These are phyloP conservation scores for Drosophila infuscata DNA, from an alignment of 2,888 invertebrate species.

Conservation along the genomic window DNA sequence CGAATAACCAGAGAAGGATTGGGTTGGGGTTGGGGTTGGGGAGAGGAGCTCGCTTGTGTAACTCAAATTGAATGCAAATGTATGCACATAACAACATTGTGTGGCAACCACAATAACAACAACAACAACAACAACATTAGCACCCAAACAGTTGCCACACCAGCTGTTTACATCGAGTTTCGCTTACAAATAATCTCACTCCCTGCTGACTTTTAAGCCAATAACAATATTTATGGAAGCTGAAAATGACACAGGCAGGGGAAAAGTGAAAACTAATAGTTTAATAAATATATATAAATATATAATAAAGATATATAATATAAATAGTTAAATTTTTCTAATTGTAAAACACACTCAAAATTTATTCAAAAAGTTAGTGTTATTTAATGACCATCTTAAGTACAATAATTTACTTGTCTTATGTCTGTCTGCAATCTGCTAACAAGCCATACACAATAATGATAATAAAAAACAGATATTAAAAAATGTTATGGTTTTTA, in stretches of 20 bases:
- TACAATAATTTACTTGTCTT: not conserved
- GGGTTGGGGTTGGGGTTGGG: not conserved
- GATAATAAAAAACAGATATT: not conserved
- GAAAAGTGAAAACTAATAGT: not conserved
- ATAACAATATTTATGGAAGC: conserved; percentile 43
- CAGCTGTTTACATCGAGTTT: conserved; percentile 51
- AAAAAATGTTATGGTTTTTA: conserved; percentile 1
- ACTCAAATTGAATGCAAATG: conserved; percentile 64
- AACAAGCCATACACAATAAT: not conserved
- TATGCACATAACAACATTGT: conserved; percentile 52
- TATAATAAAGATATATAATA: no score
- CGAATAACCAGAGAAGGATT: conserved; percentile 14
- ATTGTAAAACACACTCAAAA: not conserved
- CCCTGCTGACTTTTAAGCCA: conserved; percentile 48
- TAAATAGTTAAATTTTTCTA: not conserved
- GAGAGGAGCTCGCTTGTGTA: conserved; percentile 23
- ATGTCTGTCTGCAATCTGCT: not conserved
- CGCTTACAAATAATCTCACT: conserved; percentile 31
- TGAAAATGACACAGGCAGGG: conserved; percentile 3
- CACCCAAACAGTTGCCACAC: conserved; percentile 37
- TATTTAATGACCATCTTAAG: not conserved
- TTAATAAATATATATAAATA: no score
- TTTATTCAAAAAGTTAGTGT: not conserved
- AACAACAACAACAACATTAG: conserved; percentile 25
- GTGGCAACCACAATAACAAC: conserved; percentile 29